Evolutionary conservation across 2,888 invertebrate genomes (phyloP).

Genomic region (Busseola fusca): DNA sequence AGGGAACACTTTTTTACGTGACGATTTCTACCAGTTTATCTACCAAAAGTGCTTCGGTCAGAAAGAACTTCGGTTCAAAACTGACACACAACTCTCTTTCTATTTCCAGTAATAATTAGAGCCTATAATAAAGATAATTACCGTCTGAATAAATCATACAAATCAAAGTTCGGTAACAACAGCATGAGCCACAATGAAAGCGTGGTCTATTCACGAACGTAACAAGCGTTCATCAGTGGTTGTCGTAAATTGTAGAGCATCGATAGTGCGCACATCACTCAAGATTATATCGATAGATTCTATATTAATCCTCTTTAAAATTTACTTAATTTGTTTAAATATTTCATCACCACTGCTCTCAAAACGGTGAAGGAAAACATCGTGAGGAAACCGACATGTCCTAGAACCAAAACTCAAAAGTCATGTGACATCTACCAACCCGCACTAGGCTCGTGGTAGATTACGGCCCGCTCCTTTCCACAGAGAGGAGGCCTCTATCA

Average conservation of each 20-base stretch:
- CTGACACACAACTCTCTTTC: background rate
- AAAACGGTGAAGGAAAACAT: no score
- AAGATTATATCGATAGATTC: constrained; percentile 36
- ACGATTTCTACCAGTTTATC: background rate
- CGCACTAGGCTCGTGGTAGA: no score
- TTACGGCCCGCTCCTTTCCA: no score
- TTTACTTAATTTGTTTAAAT: no score
- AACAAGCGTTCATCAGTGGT: constrained; percentile 15
- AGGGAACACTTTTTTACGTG: background rate
- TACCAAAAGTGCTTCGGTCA: no score
- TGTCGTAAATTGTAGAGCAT: background rate
- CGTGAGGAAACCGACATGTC: no score
- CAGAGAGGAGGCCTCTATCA: no score
- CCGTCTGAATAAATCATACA: background rate
- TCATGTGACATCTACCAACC: no score
- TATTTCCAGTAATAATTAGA: background rate
- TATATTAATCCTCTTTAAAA: no score
- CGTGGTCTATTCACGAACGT: constrained; percentile 13
- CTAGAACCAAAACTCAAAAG: no score
- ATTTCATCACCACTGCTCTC: no score
- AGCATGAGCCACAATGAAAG: background rate
- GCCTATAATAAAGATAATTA: background rate
- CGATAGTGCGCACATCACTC: background rate
- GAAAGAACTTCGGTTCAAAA: background rate
- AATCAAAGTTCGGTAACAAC: constrained; percentile 11